These are phyloP conservation scores for Polyergus mexicanus DNA, from an alignment of 1,140 invertebrate genomes.

Conservation along the genomic window DNA sequence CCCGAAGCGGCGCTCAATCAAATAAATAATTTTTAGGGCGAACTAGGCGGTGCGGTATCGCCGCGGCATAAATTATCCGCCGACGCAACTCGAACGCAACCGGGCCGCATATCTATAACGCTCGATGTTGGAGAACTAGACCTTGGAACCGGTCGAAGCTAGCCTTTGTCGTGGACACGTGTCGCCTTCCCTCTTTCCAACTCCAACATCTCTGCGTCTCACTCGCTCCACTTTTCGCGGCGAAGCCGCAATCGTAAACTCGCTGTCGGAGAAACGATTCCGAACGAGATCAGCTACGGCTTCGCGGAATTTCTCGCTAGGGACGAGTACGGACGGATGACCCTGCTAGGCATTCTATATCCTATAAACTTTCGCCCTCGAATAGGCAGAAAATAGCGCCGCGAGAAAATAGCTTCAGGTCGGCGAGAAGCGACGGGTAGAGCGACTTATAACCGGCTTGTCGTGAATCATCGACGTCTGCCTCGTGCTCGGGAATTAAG, in stretches of 20 bases:
- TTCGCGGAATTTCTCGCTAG: constrained; percentile 65
- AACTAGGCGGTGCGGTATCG: constrained; percentile 79
- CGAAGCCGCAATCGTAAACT: constrained; percentile 66
- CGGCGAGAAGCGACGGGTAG: constrained; percentile 45
- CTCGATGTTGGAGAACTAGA: constrained; percentile 54
- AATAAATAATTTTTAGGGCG: constrained; percentile 83
- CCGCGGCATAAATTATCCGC: constrained; percentile 83
- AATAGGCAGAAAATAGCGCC: constrained; percentile 61
- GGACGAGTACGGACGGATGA: constrained; percentile 62
- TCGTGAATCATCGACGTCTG: constrained; percentile 78
- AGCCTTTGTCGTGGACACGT: constrained; percentile 53
- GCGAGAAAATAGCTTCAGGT: constrained; percentile 62
- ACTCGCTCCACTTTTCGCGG: constrained; percentile 21
- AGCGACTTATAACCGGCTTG: constrained; percentile 67
- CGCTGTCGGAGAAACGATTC: constrained; percentile 56
- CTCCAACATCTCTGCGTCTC: neutral
- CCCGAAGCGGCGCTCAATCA: constrained; percentile 79
- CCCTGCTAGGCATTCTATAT: constrained; percentile 47
- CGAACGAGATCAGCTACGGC: constrained; percentile 59
- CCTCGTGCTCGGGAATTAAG: constrained; percentile 72
- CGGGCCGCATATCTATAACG: constrained; percentile 72
- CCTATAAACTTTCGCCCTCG: constrained; percentile 65
- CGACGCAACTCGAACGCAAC: constrained; percentile 78
- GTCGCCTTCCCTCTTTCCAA: neutral
- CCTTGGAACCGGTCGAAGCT: neutral